Conservation (phyloP, 2,888 invertebrate genomes). For the Philaethria dido region DNA sequence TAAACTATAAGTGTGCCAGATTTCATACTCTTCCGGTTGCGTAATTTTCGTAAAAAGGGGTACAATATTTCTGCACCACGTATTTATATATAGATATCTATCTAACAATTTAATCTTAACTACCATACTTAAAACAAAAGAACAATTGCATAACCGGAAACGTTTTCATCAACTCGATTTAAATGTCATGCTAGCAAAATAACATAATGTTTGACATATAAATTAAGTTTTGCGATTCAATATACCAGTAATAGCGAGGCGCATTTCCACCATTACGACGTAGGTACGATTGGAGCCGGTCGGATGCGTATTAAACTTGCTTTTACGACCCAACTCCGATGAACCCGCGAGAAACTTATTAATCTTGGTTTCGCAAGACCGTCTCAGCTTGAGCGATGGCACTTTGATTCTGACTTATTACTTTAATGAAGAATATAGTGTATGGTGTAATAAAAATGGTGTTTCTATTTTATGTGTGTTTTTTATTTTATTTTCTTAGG, state of each 20-base stretch:
- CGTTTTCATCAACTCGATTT: too few species aligned
- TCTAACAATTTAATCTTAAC: too few species aligned
- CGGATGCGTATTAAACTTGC: slow-evolving; percentile 27
- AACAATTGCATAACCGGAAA: too few species aligned
- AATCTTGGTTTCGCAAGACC: slow-evolving; percentile 33
- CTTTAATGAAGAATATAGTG: slow-evolving; percentile 3
- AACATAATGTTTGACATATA: slow-evolving; percentile 1
- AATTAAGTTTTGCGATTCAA: slow-evolving; percentile 3
- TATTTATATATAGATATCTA: too few species aligned
- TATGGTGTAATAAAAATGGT: neutral
- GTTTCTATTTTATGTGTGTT: neutral
- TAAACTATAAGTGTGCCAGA: too few species aligned
- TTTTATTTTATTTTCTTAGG: neutral
- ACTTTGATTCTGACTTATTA: slow-evolving; percentile 30
- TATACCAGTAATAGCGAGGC: neutral
- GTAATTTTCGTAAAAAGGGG: too few species aligned
- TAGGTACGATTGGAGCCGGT: slow-evolving; percentile 5
- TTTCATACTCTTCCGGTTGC: too few species aligned
- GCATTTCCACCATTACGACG: slow-evolving; percentile 2
- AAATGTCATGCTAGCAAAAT: neutral
- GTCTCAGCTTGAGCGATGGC: slow-evolving; percentile 25
- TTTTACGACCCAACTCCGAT: slow-evolving; percentile 30
- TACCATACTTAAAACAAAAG: too few species aligned
- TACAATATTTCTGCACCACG: too few species aligned
- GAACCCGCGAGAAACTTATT: slow-evolving; percentile 36